Percentiles rank a stretch among this genome's conserved stretches.
These are phyloP conservation scores for Eulemur mongoz DNA, from an alignment of 2,797 vertebrate species.

Conservation along the genomic window DNA sequence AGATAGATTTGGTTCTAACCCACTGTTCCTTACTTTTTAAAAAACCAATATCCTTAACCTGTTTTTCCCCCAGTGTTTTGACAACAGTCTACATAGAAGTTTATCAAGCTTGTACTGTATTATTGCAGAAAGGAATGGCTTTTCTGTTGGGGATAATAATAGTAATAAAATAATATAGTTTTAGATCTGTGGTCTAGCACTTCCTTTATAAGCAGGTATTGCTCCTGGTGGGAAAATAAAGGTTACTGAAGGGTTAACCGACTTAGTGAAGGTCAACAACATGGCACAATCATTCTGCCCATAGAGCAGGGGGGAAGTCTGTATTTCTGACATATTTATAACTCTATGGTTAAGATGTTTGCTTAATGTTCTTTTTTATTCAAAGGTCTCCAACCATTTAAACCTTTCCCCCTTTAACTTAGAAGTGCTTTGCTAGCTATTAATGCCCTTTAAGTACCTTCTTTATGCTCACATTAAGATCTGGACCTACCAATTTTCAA, in stretches of 20 bases:
- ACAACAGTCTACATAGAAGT: neutral
- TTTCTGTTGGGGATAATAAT: constrained; percentile 60
- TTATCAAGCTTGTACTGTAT: constrained; percentile 24
- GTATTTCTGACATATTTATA: constrained; percentile 69
- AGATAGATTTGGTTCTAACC: neutral
- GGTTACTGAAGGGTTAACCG: constrained; percentile 57
- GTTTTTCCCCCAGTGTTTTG: neutral
- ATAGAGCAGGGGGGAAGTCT: neutral
- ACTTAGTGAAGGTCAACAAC: constrained; percentile 49
- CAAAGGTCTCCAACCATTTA: constrained; percentile 60
- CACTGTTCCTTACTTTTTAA: neutral
- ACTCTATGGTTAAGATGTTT: constrained; percentile 60
- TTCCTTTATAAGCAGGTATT: constrained; percentile 61
- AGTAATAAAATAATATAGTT: constrained; percentile 53
- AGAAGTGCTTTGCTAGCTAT: constrained; percentile 54
- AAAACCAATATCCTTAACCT: neutral
- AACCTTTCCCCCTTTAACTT: constrained; percentile 46
- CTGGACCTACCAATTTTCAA: constrained; percentile 66
- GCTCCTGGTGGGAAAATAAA: constrained; percentile 67
- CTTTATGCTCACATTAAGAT: constrained; percentile 55
- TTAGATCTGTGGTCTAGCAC: constrained; percentile 36
- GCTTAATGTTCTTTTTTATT: constrained; percentile 61
- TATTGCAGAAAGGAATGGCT: constrained; percentile 38
- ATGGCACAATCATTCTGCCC: neutral
- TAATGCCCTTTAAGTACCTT: constrained; percentile 58